Base-by-base conservation (phyloP, 1,140 invertebrate species). In the Nephila pilipes region DNA sequence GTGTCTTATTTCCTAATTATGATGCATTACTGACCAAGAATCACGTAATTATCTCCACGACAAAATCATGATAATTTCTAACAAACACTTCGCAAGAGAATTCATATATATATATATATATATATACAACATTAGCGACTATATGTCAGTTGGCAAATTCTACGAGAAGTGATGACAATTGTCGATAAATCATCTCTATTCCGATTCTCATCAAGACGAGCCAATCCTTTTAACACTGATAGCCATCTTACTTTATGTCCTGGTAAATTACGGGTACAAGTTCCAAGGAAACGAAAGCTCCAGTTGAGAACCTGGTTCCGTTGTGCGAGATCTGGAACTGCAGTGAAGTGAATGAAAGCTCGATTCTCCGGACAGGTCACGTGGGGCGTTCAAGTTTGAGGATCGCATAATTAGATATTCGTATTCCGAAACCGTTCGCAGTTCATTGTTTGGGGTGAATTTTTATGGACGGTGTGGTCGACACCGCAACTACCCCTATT, bases 361-460 rank as follows among this genome's bases (percentile, higher is more conserved):
- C 63, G 63, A 65, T 65, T 87, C 85, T 54, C 32, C 20, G 89
- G 75, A 58, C 90, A 57, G 83, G 90, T 92, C 90, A 92, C 90
- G 90, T 92, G 90, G 90, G 90, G 85, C 90, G 63, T 92, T 92
- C 81, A 81, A 85, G 20, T 79, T 36, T 58, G 80, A 32, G 54
- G 29, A 55, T 63, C 60, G 63, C 83, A 93, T 93, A 93, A 93
- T 93, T 87, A 93, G 91, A 93, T 93, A 87, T 93, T 93, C 91
- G 91, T 93, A 93, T 93, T 93, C 91, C 69, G 69, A 55, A 85
- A 29, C 36, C 91, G 91, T 93, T 60, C 91, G 83, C 91, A 87
- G 91, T 87, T 87, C 91, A 93, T 93, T 93, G 91, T 93, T 93
- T 92, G 90, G 91, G 88, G 85, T 38, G 83, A 60, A 87, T 93